A percentile compares a stretch with the other conserved stretches of the same genome.
These are phyloP conservation scores for Coturnix japonica DNA, from an alignment of 2,113 vertebrate species.

Conservation along the genomic window DNA sequence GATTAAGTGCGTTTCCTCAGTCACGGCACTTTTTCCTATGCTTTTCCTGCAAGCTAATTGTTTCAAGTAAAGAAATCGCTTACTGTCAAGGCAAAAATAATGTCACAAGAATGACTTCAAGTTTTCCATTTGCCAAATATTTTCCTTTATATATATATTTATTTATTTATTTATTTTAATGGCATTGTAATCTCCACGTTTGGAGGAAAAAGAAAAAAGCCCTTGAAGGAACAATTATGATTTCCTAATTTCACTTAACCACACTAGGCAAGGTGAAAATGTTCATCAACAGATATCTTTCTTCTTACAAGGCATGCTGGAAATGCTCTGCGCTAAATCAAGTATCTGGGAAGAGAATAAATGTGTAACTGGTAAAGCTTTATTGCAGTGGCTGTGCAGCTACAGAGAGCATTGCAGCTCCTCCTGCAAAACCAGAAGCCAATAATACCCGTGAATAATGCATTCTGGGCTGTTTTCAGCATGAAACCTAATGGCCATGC, in stretches of 20 bases:
- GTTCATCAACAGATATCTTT: neutral
- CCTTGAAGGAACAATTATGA: neutral
- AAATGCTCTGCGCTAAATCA: neutral
- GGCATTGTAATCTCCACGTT: neutral
- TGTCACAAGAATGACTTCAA: neutral
- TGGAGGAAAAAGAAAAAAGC: neutral
- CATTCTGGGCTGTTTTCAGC: neutral
- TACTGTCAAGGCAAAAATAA: neutral
- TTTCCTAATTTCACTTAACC: neutral
- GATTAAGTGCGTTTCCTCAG: conserved; percentile 47
- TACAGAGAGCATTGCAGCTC: neutral
- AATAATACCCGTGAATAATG: neutral
- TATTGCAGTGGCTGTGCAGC: neutral
- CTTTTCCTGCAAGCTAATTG: neutral
- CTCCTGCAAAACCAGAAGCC: neutral
- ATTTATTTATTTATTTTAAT: neutral
- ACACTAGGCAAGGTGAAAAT: neutral
- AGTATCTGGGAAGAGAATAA: neutral
- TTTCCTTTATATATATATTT: too few relatives aligned
- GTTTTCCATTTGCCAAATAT: neutral
- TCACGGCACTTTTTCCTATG: neutral
- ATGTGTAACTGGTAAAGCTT: neutral
- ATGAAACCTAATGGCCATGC: neutral
- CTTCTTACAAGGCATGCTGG: neutral
- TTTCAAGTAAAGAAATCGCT: neutral